These are phyloP conservation scores for Trichosurus vulpecula DNA, from an alignment of 2,797 vertebrate genomes.

Conservation along the genomic window DNA sequence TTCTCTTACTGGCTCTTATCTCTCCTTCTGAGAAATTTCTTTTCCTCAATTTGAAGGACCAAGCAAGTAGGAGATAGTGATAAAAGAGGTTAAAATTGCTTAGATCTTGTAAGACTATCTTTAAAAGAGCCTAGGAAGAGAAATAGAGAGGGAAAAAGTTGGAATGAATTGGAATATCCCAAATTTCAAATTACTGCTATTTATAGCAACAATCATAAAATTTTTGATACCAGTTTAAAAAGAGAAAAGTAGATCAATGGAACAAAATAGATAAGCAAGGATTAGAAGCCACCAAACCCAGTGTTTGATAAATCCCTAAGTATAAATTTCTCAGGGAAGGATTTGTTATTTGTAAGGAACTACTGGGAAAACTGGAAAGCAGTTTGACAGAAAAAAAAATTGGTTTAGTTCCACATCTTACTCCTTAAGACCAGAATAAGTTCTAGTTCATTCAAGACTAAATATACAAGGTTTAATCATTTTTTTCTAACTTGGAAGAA, in stretches of 20 bases:
- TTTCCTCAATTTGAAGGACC: slow-evolving; percentile 60
- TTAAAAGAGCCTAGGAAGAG: slow-evolving; percentile 11
- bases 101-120: slow-evolving; percentile 3
- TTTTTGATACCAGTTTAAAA: neutral
- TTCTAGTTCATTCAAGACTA: neutral
- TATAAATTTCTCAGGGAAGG: slow-evolving; percentile 13
- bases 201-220: neutral
- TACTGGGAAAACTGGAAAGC: slow-evolving; percentile 2
- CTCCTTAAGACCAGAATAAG: slow-evolving; percentile 23
- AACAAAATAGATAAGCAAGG: neutral
- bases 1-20: slow-evolving; percentile 62
- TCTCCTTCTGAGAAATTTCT: slow-evolving; percentile 66
- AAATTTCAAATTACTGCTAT: neutral
- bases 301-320: neutral
- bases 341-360: neutral
- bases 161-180: neutral
- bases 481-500: neutral
- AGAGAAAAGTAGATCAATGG: neutral
- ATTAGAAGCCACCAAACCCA: neutral
- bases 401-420: slow-evolving; percentile 5
- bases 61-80: slow-evolving; percentile 16
- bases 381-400: slow-evolving; percentile 24
- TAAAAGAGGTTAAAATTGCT: slow-evolving; percentile 13
- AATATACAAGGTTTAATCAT: slow-evolving; percentile 13
- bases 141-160: neutral